Evolutionary conservation across 1,140 invertebrate species (phyloP), one percentile per base, ranked within the genome.

Genomic region (Pinna nobilis): DNA sequence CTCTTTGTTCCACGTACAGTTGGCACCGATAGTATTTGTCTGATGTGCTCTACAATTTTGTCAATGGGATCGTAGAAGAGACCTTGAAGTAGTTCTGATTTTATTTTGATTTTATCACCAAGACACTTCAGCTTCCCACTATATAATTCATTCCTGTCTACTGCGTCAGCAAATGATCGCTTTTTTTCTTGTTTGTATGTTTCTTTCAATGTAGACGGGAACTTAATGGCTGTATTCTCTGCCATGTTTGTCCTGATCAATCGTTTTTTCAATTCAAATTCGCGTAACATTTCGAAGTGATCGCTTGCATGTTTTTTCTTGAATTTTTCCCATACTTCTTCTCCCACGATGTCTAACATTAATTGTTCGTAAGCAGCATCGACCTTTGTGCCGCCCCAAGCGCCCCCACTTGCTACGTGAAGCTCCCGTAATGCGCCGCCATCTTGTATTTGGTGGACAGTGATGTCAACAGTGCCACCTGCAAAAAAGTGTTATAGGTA

Each of bases 401-500:
- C 76, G 1, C 79, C 79, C 30, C 76, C 79, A 25, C 53, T 73
- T 0, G 79, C 76, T 39, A 53, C 63, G 28, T 73, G 70, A 9
- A 80, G 37, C 51, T 80, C 76, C 23, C 63, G 66, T 25, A 80
- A 32, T n/a, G 57, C 63, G 3, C 69, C 70, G 30, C 61, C 25
- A n/a, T 67, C 53, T 20, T 57, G 32, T 2, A 80, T 74, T 41
- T 80, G 59, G 55, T 80, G 79, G 3, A 78, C 68, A 47, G 76
- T 80, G 2, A 78, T 76, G 30, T 78, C 72, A 33, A 74, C 79
- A 37, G 76, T 80, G 0, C 76, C 79, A 37, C 76, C 79, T 78
- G n/a, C n/a, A 70, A 51, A 39, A 23, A 39, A 69, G 18, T 51
- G 20, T 9, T 28, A 51, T 51, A 28, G n/a, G 20, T 28, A 20